These are phyloP conservation scores for Heliconius melpomene DNA, from an alignment of 1,140 invertebrate genomes.

Conservation along the genomic window DNA sequence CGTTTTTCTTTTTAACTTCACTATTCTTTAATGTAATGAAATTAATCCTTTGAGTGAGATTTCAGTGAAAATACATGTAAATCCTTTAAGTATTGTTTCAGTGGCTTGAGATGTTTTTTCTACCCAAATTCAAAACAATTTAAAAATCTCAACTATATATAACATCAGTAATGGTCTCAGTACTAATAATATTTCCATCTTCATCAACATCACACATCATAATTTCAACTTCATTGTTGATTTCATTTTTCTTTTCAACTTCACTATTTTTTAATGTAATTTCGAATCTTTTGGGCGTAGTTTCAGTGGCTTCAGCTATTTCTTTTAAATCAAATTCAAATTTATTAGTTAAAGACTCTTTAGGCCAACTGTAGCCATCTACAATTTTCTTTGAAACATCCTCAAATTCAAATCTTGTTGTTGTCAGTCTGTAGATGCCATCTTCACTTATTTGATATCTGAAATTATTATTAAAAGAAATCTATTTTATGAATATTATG, in stretches of 20 bases:
- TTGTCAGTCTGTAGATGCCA: conserved; percentile 88
- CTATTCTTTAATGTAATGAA: conserved; percentile 45
- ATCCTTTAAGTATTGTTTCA: no score
- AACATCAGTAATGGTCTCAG: conserved; percentile 54
- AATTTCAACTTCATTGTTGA: conserved; percentile 60
- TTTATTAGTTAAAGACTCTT: conserved; percentile 60
- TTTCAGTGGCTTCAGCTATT: conserved; percentile 52
- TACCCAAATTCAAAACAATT: no score
- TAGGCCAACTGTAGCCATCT: conserved; percentile 65
- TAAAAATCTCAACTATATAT: conserved; percentile 27
- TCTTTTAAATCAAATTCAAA: conserved; percentile 66
- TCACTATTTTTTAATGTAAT: conserved; percentile 53
- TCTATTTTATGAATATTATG: no score
- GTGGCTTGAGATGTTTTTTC: no score
- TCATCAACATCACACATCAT: conserved; percentile 71
- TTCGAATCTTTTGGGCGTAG: conserved; percentile 56
- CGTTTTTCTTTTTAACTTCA: not conserved
- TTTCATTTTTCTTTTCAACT: conserved; percentile 44
- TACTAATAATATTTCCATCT: conserved; percentile 65
- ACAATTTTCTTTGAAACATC: conserved; percentile 86
- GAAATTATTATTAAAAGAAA: conserved; percentile 38
- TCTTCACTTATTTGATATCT: conserved; percentile 88
- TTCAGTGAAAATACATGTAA: no score
- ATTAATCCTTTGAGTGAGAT: no score
- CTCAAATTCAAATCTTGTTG: conserved; percentile 89